Percentiles rank a stretch among this genome's conserved stretches.
Conservation (phyloP, 2,113 vertebrate genomes). For the Agapornis roseicollis region DNA sequence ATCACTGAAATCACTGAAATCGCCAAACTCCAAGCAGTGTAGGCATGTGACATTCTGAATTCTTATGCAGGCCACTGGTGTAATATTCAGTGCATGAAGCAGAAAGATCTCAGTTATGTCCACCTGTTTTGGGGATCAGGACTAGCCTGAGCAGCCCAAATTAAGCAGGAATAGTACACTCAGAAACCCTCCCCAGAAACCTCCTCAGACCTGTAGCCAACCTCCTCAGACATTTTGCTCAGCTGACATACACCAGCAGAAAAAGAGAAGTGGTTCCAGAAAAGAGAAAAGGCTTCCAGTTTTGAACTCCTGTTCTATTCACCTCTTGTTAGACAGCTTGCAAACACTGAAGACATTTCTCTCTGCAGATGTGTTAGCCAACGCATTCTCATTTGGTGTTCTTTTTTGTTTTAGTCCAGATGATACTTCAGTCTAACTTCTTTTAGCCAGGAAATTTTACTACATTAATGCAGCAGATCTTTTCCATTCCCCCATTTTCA, state of each 20-base stretch:
- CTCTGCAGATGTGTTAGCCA: not conserved
- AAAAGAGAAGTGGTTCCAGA: not conserved
- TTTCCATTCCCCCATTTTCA: not conserved
- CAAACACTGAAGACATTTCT: not conserved
- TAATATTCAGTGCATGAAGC: not conserved
- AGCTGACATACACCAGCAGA: not conserved
- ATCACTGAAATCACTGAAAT: not conserved
- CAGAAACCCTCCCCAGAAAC: not conserved
- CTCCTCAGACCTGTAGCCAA: not conserved
- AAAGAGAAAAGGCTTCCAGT: not conserved
- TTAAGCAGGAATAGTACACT: not conserved
- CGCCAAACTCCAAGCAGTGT: not conserved
- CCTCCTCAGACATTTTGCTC: not conserved
- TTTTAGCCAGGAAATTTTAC: not conserved
- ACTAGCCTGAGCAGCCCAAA: not conserved
- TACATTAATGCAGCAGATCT: not conserved
- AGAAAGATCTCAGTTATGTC: not conserved
- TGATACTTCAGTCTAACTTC: not conserved
- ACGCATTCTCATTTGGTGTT: not conserved
- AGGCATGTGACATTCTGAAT: not conserved
- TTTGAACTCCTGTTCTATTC: not conserved
- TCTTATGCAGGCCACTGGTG: not conserved
- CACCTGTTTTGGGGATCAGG: not conserved
- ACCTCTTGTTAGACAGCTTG: not conserved
- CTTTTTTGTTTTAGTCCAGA: not conserved